These are phyloP conservation scores for Brachionus angularis DNA, from an alignment of 1,140 invertebrate species.

Conservation along the genomic window DNA sequence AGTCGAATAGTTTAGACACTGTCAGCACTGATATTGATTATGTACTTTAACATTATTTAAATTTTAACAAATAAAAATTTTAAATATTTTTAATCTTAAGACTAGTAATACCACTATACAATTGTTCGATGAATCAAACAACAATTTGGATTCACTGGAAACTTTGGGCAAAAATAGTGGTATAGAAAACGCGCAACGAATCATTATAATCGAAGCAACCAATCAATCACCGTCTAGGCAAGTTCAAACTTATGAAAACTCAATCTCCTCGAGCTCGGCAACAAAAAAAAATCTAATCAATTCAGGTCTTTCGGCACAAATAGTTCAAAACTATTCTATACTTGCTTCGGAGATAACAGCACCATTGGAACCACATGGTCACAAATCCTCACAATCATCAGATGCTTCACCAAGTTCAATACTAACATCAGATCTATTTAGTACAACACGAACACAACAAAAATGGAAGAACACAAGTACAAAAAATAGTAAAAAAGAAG, in stretches of 20 bases:
- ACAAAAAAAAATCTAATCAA: constrained; percentile 23
- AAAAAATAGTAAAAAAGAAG: neutral
- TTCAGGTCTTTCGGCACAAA: constrained; percentile 12
- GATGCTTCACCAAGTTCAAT: neutral
- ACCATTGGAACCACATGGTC: neutral
- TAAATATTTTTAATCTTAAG: neutral
- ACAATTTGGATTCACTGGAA: constrained; percentile 11
- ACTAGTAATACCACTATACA: neutral
- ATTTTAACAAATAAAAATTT: neutral
- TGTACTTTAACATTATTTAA: constrained; percentile 8
- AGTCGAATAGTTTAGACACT: constrained; percentile 14
- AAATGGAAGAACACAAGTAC: neutral
- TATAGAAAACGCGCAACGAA: too few relatives aligned
- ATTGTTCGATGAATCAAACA: constrained; percentile 19
- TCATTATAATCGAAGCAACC: constrained; percentile 16
- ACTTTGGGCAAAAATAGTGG: constrained; percentile 15
- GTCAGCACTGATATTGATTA: constrained; percentile 13
- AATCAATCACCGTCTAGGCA: too few relatives aligned
- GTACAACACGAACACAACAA: constrained; percentile 2
- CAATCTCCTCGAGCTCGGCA: too few relatives aligned
- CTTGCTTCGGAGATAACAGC: constrained; percentile 34
- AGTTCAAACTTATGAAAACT: too few relatives aligned
- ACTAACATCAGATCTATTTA: neutral
- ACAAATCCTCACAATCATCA: constrained; percentile 2
- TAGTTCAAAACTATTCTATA: constrained; percentile 43